Evolutionary conservation across 2,797 vertebrate genomes (phyloP), one percentile per base, ranked within the genome.

Genomic region (Mionectes olivaceus): DNA sequence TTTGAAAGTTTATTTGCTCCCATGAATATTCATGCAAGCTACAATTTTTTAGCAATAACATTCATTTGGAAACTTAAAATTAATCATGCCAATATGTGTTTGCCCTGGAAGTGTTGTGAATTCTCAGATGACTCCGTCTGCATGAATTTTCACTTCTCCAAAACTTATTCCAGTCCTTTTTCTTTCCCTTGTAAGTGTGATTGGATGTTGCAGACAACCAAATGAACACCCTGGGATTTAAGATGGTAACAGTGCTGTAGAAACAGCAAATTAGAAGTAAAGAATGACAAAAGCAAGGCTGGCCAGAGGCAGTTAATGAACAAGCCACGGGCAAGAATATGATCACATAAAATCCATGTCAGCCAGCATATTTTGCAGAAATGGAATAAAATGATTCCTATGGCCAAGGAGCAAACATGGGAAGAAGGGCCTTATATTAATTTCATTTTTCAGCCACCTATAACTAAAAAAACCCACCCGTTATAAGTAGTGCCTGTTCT

Each of bases 1-100:
- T 91, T 94, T 81, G 71, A 93, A 92, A 85, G 46, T 94, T 94
- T 95, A 79, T 94, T 94, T 96, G 15, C 28, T 85, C 2, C 60
- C 61, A 89, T 94, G 92, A 95, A 96, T 95, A 96, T 96, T 95
- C 90, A 97, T 92, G 33, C 7, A 70, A 67, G 49, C 75, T 46
- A 33, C 41, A 73, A 11, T 18, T 86, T 88, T 71, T 94, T 60
- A 85, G 92, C 82, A 94, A 61, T 83, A 95, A 83, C 68, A 61
- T 81, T 95, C 16, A 80, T 90, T 89, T 64, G 59, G 68, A 82
- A 90, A 44, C 15, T 81, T 87, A 50, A 95, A 93, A 94, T 95
- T 88, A 97, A 94, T 97, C 92, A 91, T 83, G 87, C 60, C 87
- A 83, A 81, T 93, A 87, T 91, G 81, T 53, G 50, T 83, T 95